phyloP scores from a whole-genome alignment of 2,113 vertebrate species.

The Elaphurus davidianus region DNA sequence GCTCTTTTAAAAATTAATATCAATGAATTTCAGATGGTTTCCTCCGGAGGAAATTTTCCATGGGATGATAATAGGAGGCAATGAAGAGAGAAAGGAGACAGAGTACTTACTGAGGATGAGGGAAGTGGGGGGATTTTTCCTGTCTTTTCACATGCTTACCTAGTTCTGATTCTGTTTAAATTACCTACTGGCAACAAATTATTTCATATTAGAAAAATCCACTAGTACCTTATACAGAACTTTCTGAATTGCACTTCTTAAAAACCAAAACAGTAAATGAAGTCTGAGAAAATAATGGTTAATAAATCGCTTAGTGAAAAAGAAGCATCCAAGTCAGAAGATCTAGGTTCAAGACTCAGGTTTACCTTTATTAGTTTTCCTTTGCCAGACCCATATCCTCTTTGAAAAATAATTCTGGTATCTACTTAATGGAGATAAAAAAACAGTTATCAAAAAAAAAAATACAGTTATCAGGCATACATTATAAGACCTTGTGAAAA shows the following conservation, averaged over 20 bases:
- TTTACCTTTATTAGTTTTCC: not conserved
- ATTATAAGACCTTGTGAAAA: not conserved
- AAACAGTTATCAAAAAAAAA: not conserved
- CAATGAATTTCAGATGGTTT: slow-evolving; percentile 40
- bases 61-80: not conserved
- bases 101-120: too few relatives aligned
- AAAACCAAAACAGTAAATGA: not conserved
- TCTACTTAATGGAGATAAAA: not conserved
- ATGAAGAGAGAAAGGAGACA: not conserved
- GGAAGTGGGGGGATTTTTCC: not conserved
- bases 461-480: not conserved
- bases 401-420: not conserved
- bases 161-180: not conserved
- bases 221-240: not conserved
- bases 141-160: not conserved
- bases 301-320: not conserved
- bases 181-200: not conserved
- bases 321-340: not conserved
- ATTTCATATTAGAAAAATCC: not conserved
- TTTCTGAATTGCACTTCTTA: not conserved
- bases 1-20: slow-evolving; percentile 62
- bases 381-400: not conserved
- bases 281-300: not conserved
- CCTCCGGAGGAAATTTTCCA: not conserved
- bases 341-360: not conserved